Percentiles rank a stretch among this genome's conserved stretches.
phyloP scores from a whole-genome alignment of 2,888 invertebrate genomes.

The Argyresthia goedartella region DNA sequence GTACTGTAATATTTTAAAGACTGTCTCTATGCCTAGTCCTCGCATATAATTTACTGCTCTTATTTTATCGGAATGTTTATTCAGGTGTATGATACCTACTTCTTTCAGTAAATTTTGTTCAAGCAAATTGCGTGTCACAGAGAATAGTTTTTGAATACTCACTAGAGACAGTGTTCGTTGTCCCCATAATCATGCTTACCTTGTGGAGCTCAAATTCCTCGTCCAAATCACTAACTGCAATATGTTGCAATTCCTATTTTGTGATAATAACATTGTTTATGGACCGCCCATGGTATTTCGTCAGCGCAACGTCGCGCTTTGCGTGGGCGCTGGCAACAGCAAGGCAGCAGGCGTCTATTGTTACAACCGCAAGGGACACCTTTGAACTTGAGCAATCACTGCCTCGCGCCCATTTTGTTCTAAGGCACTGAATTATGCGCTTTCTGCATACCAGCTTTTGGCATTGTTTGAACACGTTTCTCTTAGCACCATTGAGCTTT shows the following conservation, averaged over 20 bases:
- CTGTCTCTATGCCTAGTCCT: no score
- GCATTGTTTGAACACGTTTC: constrained; percentile 9
- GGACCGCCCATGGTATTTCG: constrained; percentile 5
- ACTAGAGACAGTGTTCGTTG: no score
- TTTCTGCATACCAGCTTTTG: constrained; percentile 9
- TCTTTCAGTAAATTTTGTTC: no score
- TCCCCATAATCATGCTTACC: no score
- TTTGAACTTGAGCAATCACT: constrained; percentile 35
- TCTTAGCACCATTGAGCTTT: constrained; percentile 7
- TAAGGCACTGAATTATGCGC: constrained; percentile 4
- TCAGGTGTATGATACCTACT: neutral
- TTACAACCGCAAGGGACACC: constrained; percentile 27
- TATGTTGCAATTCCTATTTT: neutral
- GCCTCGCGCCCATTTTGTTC: constrained; percentile 9
- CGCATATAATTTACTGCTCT: no score
- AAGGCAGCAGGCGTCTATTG: constrained; percentile 18
- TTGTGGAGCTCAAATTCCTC: neutral
- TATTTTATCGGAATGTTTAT: neutral
- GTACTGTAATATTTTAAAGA: no score
- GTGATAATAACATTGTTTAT: constrained; percentile 4
- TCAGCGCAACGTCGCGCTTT: constrained; percentile 2
- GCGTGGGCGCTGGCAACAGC: constrained; percentile 22
- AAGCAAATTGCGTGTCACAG: no score
- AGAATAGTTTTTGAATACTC: no score
- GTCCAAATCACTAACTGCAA: neutral